These are phyloP conservation scores for Blera fallax DNA, from an alignment of 2,888 invertebrate genomes.

Conservation along the genomic window DNA sequence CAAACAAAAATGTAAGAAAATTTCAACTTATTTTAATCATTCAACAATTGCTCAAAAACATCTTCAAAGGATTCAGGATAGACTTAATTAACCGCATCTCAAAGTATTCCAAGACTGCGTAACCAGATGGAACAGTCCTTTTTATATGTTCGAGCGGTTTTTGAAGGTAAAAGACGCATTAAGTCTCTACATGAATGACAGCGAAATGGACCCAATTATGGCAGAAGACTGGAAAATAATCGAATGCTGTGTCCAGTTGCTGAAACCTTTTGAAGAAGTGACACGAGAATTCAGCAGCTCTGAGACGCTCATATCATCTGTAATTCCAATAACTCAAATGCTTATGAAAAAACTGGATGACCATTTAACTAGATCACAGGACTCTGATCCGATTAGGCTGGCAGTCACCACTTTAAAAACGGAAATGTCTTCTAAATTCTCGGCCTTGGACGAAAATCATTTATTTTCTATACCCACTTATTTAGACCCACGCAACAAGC, in stretches of 20 bases:
- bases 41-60: constrained; percentile 1
- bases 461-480: background rate
- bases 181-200: background rate
- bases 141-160: background rate
- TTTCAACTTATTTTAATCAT: background rate
- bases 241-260: background rate
- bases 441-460: background rate
- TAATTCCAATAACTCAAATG: background rate
- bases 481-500: background rate
- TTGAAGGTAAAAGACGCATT: constrained; percentile 5
- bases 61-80: constrained; percentile 3
- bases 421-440: background rate
- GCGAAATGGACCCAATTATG: background rate
- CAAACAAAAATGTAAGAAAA: constrained; percentile 8
- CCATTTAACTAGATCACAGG: background rate
- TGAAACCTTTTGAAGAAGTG: background rate
- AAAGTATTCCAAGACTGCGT: constrained; percentile 18
- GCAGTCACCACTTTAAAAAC: background rate
- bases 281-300: background rate
- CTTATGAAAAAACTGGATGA: background rate
- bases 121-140: constrained; percentile 10
- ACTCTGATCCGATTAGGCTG: background rate
- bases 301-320: background rate
- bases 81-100: constrained; percentile 8
- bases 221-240: constrained; percentile 1